phyloP scores from a whole-genome alignment of 2,888 invertebrate species.

The Belgica antarctica region DNA sequence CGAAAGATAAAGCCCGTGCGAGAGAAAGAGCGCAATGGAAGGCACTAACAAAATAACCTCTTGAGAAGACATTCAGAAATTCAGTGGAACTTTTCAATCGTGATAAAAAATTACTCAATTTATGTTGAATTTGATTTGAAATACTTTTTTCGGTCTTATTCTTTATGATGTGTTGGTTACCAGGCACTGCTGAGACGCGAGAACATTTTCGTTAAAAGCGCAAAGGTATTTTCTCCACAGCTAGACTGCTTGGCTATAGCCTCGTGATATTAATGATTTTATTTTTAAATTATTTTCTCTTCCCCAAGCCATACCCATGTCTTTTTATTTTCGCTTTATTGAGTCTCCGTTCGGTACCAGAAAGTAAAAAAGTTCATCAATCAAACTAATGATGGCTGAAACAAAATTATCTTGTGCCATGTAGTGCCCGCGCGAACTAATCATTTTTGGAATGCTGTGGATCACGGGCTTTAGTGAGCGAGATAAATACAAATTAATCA shows the following conservation, averaged over 20 bases:
- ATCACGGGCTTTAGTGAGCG: neutral
- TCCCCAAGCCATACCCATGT: constrained; percentile 1
- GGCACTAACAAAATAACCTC: neutral
- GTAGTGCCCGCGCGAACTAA: constrained; percentile 38
- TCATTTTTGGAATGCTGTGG: constrained; percentile 37
- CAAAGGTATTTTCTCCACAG: neutral
- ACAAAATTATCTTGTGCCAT: constrained; percentile 33
- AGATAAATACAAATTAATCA: constrained; percentile 43
- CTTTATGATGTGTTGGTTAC: constrained; percentile 5
- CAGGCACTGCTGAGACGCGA: neutral
- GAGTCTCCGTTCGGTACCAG: constrained; percentile 12
- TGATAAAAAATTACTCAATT: constrained; percentile 33
- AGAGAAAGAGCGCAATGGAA: neutral
- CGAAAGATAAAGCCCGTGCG: neutral
- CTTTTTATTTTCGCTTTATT: neutral
- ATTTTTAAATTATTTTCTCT: constrained; percentile 28
- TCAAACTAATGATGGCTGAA: constrained; percentile 44
- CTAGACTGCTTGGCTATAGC: constrained; percentile 42
- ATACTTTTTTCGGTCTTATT: neutral
- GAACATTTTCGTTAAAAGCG: neutral
- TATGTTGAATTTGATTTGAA: neutral
- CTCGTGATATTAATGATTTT: constrained; percentile 41
- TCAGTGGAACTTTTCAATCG: constrained; percentile 18
- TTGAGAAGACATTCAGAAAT: neutral
- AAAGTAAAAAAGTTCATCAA: constrained; percentile 29